Evolutionary conservation across 2,888 invertebrate genomes (phyloP).

Genomic region (Apodemia mormo): DNA sequence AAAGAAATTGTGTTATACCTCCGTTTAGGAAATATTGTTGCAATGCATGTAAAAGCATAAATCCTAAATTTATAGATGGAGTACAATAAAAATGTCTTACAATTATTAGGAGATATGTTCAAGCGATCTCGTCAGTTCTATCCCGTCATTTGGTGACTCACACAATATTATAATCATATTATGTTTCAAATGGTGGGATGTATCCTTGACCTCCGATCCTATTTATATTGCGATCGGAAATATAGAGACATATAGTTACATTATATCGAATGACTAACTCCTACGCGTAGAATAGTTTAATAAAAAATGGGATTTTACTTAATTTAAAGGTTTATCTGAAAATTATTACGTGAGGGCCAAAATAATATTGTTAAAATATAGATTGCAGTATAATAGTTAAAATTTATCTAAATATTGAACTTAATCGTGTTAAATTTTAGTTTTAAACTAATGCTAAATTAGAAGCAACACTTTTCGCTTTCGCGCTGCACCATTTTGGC

Average conservation of each 20-base stretch:
- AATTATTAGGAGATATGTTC: not conserved
- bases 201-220: not conserved
- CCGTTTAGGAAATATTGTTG: slow-evolving; percentile 83
- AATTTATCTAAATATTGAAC: no score
- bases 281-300: not conserved
- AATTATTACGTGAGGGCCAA: not conserved
- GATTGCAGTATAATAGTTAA: no score
- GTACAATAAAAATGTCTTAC: slow-evolving; percentile 2
- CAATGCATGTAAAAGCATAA: slow-evolving; percentile 67
- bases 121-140: not conserved
- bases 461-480: no score
- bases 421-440: no score
- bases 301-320: not conserved
- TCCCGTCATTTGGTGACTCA: not conserved
- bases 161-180: not conserved
- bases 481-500: no score
- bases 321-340: not conserved
- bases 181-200: not conserved
- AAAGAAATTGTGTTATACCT: slow-evolving; percentile 80
- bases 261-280: not conserved
- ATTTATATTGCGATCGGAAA: not conserved
- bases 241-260: not conserved
- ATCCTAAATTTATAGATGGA: slow-evolving; percentile 27
- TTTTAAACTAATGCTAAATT: no score
- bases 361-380: not conserved